phyloP scores from a whole-genome alignment of 92 coral and sea anemone genomes.

The Phymanthus crucifer region DNA sequence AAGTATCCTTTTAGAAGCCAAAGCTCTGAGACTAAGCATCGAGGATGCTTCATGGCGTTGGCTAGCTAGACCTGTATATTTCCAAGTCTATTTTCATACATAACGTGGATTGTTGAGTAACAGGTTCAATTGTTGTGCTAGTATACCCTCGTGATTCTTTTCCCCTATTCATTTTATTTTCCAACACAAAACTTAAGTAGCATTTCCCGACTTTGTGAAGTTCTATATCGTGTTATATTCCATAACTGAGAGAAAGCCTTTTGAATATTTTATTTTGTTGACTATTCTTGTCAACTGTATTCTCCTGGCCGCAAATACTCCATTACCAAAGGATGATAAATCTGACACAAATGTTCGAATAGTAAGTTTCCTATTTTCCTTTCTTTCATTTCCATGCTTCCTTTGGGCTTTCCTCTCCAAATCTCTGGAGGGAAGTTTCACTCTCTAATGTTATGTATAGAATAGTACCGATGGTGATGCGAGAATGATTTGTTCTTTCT shows the following conservation, averaged over 20 bases:
- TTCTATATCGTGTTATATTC: slow-evolving; percentile 51
- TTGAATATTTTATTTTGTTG: slow-evolving; percentile 97
- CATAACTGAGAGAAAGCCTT: slow-evolving; percentile 94
- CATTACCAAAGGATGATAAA: slow-evolving; percentile 85
- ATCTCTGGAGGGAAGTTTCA: neutral
- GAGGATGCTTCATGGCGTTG: slow-evolving; percentile 34
- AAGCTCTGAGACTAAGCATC: slow-evolving; percentile 11
- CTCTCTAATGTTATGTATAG: neutral
- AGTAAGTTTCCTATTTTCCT: slow-evolving; percentile 56
- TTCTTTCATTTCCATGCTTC: neutral
- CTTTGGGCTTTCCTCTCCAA: neutral
- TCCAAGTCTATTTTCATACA: slow-evolving; percentile 5
- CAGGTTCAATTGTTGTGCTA: slow-evolving; percentile 3
- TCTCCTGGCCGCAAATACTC: slow-evolving; percentile 93
- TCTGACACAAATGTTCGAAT: slow-evolving; percentile 72
- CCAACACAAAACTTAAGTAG: neutral
- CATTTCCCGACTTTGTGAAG: slow-evolving; percentile 38
- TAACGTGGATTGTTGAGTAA: slow-evolving; percentile 6
- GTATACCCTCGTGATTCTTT: neutral
- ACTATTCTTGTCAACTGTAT: slow-evolving; percentile 99
- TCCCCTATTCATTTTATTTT: neutral
- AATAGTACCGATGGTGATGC: slow-evolving; percentile 21
- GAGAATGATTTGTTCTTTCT: slow-evolving; percentile 6
- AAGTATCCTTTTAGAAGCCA: slow-evolving; percentile 78
- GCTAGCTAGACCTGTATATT: slow-evolving; percentile 15